Conservation (phyloP, 1,140 invertebrate species). For the Maniola jurtina region DNA sequence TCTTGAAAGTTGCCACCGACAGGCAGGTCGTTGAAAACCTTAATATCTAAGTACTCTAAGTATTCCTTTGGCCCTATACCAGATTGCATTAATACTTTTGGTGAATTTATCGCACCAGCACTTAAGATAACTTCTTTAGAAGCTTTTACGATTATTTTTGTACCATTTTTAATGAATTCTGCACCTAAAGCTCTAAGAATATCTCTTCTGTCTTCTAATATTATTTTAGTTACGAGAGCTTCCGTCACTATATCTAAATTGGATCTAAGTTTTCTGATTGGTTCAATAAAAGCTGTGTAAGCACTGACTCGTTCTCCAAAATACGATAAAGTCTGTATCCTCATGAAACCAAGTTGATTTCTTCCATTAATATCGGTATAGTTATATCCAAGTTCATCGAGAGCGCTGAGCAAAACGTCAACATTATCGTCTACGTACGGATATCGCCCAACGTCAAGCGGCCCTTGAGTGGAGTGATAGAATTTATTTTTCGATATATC, state of each 20-base stretch:
- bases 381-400: conserved; percentile 70
- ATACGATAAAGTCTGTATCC: conserved; percentile 69
- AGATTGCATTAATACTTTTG: conserved; percentile 78
- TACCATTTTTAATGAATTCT: conserved; percentile 64
- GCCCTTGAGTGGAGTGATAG: conserved; percentile 67
- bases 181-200: conserved; percentile 56
- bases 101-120: conserved; percentile 79
- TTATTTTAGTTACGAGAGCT: conserved; percentile 78
- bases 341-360: conserved; percentile 77
- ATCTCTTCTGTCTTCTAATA: conserved; percentile 47
- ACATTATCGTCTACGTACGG: conserved; percentile 66
- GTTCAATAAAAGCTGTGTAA: conserved; percentile 63
- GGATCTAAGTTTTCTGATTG: conserved; percentile 68
- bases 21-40: conserved; percentile 80
- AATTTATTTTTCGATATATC: conserved; percentile 67
- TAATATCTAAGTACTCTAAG: conserved; percentile 76
- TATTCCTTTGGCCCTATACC: conserved; percentile 73
- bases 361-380: conserved; percentile 74
- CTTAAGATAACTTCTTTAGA: conserved; percentile 79
- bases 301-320: conserved; percentile 74
- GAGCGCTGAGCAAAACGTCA: conserved; percentile 70
- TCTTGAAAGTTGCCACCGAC: conserved; percentile 88
- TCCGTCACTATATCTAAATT: conserved; percentile 86
- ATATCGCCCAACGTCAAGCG: conserved; percentile 67
- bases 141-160: conserved; percentile 53